Evolutionary conservation across 2,113 vertebrate species (phyloP).

Genomic region (Bothrops jararaca): DNA sequence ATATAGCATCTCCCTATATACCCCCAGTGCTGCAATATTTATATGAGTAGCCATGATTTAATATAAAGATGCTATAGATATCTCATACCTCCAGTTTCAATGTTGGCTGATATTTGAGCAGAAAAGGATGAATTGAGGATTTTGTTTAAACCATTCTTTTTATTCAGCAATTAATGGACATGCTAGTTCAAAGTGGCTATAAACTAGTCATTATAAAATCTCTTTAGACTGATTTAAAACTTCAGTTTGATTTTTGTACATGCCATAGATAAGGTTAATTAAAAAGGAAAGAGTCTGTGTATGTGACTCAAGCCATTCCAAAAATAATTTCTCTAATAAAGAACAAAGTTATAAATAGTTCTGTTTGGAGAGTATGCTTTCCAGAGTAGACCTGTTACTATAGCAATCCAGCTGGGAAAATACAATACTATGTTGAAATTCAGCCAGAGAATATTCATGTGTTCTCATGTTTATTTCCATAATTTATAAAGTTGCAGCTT

Average conservation of each 20-base stretch:
- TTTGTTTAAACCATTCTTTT: not conserved
- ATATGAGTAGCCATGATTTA: not conserved
- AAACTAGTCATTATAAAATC: not conserved
- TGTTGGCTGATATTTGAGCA: not conserved
- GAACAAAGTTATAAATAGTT: not conserved
- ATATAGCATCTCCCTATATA: not conserved
- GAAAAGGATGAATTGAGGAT: not conserved
- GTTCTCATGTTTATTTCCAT: not conserved
- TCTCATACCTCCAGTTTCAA: not conserved
- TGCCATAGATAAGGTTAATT: not conserved
- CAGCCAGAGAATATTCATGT: not conserved
- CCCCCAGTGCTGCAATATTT: not conserved
- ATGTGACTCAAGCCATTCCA: not conserved
- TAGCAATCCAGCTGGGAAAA: not conserved
- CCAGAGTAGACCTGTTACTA: not conserved
- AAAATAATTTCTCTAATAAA: not conserved
- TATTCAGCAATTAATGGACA: not conserved
- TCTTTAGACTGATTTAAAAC: not conserved
- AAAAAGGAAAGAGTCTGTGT: not conserved
- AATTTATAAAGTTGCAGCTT: not conserved
- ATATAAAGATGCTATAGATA: not conserved
- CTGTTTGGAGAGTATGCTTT: not conserved
- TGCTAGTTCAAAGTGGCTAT: not conserved
- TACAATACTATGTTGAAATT: not conserved
- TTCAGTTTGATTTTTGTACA: not conserved